These are phyloP conservation scores for Piscicola geometra DNA, from an alignment of 2,888 invertebrate species.

Conservation along the genomic window DNA sequence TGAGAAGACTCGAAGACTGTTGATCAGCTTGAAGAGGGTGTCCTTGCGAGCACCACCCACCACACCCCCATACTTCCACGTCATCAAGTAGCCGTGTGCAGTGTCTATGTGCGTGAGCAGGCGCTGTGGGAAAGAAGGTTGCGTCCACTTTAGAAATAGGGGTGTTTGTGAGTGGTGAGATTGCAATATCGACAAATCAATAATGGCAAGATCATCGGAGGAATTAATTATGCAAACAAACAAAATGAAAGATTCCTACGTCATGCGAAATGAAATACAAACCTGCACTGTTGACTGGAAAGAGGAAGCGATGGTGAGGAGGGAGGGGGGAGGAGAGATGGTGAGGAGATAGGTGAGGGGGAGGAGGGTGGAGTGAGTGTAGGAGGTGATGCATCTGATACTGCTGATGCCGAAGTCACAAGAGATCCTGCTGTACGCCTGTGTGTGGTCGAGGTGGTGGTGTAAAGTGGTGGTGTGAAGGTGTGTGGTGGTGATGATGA, in stretches of 20 bases:
- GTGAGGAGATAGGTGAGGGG: conserved; percentile 26
- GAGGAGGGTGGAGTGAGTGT: conserved; percentile 6
- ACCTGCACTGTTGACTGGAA: conserved; percentile 31
- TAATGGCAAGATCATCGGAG: too few species aligned
- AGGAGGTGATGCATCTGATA: conserved; percentile 12
- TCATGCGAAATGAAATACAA: too few species aligned
- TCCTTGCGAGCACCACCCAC: neutral
- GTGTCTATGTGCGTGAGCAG: conserved; percentile 18
- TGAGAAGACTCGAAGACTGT: conserved; percentile 20
- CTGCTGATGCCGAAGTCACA: neutral
- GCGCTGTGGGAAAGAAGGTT: conserved; percentile 7
- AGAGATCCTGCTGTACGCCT: conserved; percentile 31
- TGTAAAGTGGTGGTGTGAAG: neutral
- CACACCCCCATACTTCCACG: conserved; percentile 17
- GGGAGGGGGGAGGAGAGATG: neutral
- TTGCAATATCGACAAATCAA: too few species aligned
- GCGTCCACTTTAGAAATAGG: too few species aligned
- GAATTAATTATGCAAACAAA: too few species aligned
- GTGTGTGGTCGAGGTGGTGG: neutral
- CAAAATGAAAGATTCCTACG: too few species aligned
- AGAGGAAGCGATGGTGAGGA: neutral
- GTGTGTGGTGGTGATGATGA: neutral
- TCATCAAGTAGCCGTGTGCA: conserved; percentile 22
- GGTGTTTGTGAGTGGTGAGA: too few species aligned
- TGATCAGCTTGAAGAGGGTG: conserved; percentile 30